phyloP scores from a whole-genome alignment of 2,888 invertebrate species.

The Dioctria rufipes region DNA sequence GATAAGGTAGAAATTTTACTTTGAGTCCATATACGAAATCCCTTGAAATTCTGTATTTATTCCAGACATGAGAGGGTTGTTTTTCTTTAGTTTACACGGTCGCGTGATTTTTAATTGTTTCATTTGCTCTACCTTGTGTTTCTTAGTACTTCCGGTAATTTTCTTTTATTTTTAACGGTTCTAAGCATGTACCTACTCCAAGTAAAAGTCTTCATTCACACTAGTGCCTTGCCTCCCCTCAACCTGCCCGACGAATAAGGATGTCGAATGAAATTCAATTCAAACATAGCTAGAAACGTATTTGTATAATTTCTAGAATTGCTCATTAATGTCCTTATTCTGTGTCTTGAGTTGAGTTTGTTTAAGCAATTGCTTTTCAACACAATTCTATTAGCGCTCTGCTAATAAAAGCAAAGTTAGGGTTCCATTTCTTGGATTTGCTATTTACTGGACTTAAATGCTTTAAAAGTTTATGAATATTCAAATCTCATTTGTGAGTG shows the following conservation, averaged over 20 bases:
- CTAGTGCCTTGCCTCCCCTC: too few species aligned
- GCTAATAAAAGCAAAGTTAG: not conserved
- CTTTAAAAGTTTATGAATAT: not conserved
- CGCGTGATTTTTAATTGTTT: slow-evolving; percentile 33
- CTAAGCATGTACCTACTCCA: slow-evolving; percentile 22
- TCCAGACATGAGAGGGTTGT: not conserved
- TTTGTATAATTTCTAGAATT: slow-evolving; percentile 37
- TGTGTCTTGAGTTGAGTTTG: not conserved
- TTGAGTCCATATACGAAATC: too few species aligned
- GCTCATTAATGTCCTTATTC: slow-evolving; percentile 20
- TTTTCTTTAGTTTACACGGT: slow-evolving; percentile 6
- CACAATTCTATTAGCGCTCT: not conserved
- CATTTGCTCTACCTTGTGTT: not conserved
- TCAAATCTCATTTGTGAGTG: too few species aligned
- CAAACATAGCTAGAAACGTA: slow-evolving; percentile 9
- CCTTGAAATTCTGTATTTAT: too few species aligned
- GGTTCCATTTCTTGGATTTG: slow-evolving; percentile 1
- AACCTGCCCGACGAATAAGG: not conserved
- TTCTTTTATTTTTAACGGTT: not conserved
- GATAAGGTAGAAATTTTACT: too few species aligned
- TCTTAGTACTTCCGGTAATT: slow-evolving; percentile 24
- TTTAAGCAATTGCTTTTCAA: slow-evolving; percentile 7
- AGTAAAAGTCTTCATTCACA: not conserved
- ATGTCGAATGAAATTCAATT: slow-evolving; percentile 22
- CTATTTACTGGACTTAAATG: slow-evolving; percentile 6